Evolutionary conservation across 37 sponge, comb jelly and placozoan genomes (phyloP).

Genomic region (Beroe ovata): DNA sequence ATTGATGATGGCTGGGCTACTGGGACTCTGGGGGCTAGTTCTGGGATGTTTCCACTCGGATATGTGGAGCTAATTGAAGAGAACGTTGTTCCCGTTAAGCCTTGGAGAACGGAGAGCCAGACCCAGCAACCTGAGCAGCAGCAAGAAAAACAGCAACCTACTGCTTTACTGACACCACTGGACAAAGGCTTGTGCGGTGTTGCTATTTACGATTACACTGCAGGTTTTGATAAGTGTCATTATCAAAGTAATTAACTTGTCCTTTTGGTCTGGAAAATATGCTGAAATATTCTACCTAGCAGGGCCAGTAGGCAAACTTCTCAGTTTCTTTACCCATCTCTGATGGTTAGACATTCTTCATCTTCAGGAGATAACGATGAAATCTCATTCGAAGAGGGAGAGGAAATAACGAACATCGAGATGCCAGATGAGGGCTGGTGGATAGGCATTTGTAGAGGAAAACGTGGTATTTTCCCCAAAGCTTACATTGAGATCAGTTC

Average conservation of each 20-base stretch:
- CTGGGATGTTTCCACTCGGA: conserved; percentile 18
- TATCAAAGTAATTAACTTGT: too few relatives aligned
- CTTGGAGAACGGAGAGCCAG: neutral
- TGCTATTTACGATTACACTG: conserved; percentile 18
- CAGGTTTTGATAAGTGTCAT: too few relatives aligned
- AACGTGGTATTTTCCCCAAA: conserved; percentile 28
- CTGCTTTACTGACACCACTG: neutral
- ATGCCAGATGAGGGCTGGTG: conserved; percentile 58
- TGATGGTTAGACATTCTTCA: neutral
- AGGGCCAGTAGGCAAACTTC: too few relatives aligned
- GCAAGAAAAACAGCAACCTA: neutral
- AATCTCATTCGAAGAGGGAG: conserved; percentile 16
- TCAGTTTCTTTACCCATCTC: neutral
- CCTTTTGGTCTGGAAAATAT: too few relatives aligned
- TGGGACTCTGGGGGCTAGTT: neutral
- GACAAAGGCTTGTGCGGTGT: conserved; percentile 22
- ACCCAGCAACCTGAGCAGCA: neutral
- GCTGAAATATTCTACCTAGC: too few relatives aligned
- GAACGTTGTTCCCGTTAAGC: neutral
- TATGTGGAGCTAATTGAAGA: conserved; percentile 32
- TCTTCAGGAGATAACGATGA: conserved; percentile 19
- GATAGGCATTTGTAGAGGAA: conserved; percentile 15
- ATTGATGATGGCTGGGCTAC: conserved; percentile 63
- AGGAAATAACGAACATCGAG: conserved; percentile 31
- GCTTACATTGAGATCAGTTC: neutral